These are phyloP conservation scores for Sorex fumeus DNA, from an alignment of 2,113 vertebrate genomes.

Conservation along the genomic window DNA sequence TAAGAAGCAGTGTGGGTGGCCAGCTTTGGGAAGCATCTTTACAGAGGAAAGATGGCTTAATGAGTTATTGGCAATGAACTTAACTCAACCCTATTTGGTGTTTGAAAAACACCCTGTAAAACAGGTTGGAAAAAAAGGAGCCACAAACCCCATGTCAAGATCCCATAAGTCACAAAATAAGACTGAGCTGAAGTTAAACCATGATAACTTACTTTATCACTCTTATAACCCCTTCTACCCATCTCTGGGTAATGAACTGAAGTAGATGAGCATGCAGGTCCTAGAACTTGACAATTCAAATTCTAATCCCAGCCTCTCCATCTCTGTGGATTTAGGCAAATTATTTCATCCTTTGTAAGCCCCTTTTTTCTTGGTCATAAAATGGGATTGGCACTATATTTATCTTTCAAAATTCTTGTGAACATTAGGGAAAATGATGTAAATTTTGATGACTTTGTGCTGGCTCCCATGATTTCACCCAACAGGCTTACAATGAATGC, in stretches of 20 bases:
- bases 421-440: conserved; percentile 21
- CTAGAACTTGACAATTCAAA: neutral
- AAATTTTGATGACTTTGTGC: neutral
- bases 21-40: neutral
- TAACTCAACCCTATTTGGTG: conserved; percentile 47
- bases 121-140: conserved; percentile 24
- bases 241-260: neutral
- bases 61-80: neutral
- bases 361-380: conserved; percentile 18
- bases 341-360: neutral
- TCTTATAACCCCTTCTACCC: neutral
- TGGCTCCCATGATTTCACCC: neutral
- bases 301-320: conserved; percentile 28
- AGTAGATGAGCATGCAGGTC: neutral
- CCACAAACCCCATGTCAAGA: neutral
- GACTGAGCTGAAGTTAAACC: neutral
- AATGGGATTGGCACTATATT: neutral
- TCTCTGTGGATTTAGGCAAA: conserved; percentile 14
- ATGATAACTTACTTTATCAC: neutral
- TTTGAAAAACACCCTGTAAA: neutral
- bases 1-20: neutral
- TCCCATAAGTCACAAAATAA: conserved; percentile 53
- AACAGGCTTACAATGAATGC: neutral
- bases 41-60: conserved; percentile 26
- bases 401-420: conserved; percentile 17